Percentiles rank a stretch among this genome's conserved stretches.
Conservation (phyloP, 2,888 invertebrate species). For the Sicus ferrugineus region DNA sequence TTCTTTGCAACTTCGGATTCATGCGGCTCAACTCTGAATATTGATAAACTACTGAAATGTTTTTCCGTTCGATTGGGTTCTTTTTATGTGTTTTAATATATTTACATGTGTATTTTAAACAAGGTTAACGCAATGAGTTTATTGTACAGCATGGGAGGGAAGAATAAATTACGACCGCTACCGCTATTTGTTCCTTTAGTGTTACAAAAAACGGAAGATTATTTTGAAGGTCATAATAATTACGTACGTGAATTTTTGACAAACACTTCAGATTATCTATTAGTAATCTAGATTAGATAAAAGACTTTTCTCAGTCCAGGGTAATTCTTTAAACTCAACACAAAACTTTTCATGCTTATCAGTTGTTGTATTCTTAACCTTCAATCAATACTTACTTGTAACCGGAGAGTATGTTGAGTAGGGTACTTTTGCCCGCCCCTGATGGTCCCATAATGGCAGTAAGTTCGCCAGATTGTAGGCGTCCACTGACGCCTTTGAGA, state of each 20-base stretch:
- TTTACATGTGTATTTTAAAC: conserved; percentile 34
- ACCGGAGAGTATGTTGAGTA: conserved; percentile 93
- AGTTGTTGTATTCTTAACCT: no score
- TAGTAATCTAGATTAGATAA: no score
- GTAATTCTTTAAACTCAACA: no score
- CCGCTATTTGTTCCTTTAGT: no score
- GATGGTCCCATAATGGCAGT: conserved; percentile 98
- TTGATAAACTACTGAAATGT: conserved; percentile 2
- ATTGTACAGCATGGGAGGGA: conserved; percentile 28
- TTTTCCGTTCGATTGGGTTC: not conserved
- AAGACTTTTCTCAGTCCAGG: no score
- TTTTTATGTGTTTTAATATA: not conserved
- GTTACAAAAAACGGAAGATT: no score
- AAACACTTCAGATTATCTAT: no score
- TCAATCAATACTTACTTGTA: conserved; percentile 79
- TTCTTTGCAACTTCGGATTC: not conserved
- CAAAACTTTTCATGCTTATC: no score
- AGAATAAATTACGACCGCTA: no score
- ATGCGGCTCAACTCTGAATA: not conserved
- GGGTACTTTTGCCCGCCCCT: conserved; percentile 92
- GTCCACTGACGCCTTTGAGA: conserved; percentile 88
- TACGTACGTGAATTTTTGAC: no score
- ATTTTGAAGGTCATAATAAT: no score
- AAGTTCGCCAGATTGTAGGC: conserved; percentile 86
- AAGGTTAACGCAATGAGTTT: conserved; percentile 39